phyloP scores from a whole-genome alignment of 2,888 invertebrate genomes.

The Rosalia funebris region DNA sequence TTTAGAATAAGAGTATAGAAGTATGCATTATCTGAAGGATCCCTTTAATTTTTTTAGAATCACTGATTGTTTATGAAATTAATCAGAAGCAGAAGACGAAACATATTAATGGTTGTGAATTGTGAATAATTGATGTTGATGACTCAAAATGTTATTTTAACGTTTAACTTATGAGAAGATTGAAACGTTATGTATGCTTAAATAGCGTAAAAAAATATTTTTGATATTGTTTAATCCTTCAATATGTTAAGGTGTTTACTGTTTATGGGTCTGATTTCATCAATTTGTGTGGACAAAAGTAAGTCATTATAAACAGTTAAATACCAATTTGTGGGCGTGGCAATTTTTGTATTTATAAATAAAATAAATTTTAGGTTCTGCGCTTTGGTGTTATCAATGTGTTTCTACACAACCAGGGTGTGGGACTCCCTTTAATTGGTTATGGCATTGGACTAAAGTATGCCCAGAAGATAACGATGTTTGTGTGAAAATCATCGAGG shows the following conservation, averaged over 20 bases:
- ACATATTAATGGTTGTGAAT: neutral
- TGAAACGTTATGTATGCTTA: too few relatives aligned
- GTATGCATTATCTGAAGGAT: too few relatives aligned
- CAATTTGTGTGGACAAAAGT: neutral
- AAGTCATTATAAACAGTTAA: neutral
- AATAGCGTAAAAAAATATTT: too few relatives aligned
- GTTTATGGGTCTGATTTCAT: neutral
- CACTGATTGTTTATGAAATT: neutral
- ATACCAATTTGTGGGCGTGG: constrained; percentile 6
- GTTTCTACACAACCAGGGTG: constrained; percentile 91
- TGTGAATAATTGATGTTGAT: neutral
- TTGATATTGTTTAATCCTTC: too few relatives aligned
- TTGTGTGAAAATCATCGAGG: constrained; percentile 89
- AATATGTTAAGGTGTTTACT: neutral
- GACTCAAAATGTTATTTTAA: too few relatives aligned
- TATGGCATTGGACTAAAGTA: constrained; percentile 77
- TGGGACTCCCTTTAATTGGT: constrained; percentile 85
- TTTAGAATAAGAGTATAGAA: too few relatives aligned
- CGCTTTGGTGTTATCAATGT: constrained; percentile 89
- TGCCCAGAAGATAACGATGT: constrained; percentile 87
- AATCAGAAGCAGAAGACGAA: neutral
- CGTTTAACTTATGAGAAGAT: too few relatives aligned
- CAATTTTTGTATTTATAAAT: neutral
- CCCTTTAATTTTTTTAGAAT: neutral
- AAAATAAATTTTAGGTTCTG: constrained; percentile 48